phyloP scores from a whole-genome alignment of 2,888 invertebrate genomes.

The Drosophila demipolita region DNA sequence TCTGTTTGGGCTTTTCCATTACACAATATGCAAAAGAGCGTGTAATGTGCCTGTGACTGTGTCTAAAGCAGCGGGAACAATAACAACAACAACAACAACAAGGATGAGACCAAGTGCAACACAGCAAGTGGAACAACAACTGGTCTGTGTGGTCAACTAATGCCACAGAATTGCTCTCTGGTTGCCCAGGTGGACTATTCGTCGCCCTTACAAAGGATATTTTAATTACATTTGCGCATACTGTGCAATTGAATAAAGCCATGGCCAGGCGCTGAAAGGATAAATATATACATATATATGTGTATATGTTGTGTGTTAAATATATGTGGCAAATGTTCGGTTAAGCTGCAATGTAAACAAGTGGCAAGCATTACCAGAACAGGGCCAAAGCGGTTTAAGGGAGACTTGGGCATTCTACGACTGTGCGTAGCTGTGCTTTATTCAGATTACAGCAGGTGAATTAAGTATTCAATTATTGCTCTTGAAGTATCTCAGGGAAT shows the following conservation, averaged over 20 bases:
- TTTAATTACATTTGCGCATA: constrained; percentile 79
- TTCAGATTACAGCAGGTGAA: constrained; percentile 43
- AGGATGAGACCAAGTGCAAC: constrained; percentile 5
- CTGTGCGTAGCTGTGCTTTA: constrained; percentile 45
- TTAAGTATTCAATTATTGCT: constrained; percentile 52
- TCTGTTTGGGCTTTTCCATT: constrained; percentile 47
- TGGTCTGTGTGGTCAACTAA: constrained; percentile 67
- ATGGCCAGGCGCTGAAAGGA: constrained; percentile 13
- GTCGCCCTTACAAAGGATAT: constrained; percentile 73
- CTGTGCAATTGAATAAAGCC: constrained; percentile 74
- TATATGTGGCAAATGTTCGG: constrained; percentile 12
- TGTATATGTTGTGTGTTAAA: neutral
- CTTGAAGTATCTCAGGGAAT: constrained; percentile 18
- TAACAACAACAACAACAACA: constrained; percentile 15
- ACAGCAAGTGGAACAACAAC: constrained; percentile 43
- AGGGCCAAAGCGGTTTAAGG: constrained; percentile 52
- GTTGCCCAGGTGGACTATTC: constrained; percentile 66
- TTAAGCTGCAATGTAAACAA: constrained; percentile 74
- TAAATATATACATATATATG: neutral
- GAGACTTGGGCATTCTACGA: constrained; percentile 15
- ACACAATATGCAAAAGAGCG: constrained; percentile 76
- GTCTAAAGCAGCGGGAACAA: constrained; percentile 28
- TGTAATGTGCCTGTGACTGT: constrained; percentile 64
- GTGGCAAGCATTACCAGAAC: constrained; percentile 67
- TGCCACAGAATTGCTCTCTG: constrained; percentile 69